Percentiles rank a stretch among this genome's conserved stretches.
Evolutionary conservation across 2,888 invertebrate genomes (phyloP).

Genomic region (Hydraecia micacea): DNA sequence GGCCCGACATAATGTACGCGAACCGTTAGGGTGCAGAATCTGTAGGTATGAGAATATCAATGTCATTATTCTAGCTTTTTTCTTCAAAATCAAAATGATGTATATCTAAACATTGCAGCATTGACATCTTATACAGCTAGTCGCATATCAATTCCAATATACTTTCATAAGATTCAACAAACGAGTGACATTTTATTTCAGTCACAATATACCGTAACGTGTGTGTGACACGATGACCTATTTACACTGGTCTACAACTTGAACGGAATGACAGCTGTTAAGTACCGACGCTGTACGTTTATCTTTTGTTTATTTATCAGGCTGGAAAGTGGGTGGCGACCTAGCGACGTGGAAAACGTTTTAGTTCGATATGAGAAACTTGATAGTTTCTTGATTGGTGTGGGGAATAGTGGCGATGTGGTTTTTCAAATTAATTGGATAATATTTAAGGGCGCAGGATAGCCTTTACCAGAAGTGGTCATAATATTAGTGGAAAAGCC

Average conservation of each 20-base stretch:
- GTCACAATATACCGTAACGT: conserved; percentile 8
- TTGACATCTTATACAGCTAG: background rate
- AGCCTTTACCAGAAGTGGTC: background rate
- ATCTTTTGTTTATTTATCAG: conserved; percentile 52
- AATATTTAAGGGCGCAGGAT: too few species aligned
- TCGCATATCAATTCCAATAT: background rate
- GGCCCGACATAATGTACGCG: too few species aligned
- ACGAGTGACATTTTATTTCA: conserved; percentile 3
- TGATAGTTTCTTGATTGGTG: conserved; percentile 15
- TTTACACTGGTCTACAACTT: conserved; percentile 31
- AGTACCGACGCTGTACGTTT: conserved; percentile 26
- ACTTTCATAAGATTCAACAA: background rate
- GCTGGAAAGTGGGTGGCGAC: conserved; percentile 4
- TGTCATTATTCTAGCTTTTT: background rate
- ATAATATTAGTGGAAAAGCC: background rate
- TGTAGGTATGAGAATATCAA: background rate
- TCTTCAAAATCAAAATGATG: background rate
- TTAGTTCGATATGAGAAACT: conserved; percentile 14
- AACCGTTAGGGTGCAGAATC: too few species aligned
- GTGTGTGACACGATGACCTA: conserved; percentile 52
- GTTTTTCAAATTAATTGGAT: background rate
- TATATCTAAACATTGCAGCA: background rate
- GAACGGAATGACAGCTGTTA: conserved; percentile 32
- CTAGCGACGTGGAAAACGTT: conserved; percentile 21
- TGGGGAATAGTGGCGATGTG: too few species aligned